Percentiles rank a stretch among this genome's conserved stretches.
phyloP scores from a whole-genome alignment of 2,888 invertebrate species.

The Blastobasis lacticolella region DNA sequence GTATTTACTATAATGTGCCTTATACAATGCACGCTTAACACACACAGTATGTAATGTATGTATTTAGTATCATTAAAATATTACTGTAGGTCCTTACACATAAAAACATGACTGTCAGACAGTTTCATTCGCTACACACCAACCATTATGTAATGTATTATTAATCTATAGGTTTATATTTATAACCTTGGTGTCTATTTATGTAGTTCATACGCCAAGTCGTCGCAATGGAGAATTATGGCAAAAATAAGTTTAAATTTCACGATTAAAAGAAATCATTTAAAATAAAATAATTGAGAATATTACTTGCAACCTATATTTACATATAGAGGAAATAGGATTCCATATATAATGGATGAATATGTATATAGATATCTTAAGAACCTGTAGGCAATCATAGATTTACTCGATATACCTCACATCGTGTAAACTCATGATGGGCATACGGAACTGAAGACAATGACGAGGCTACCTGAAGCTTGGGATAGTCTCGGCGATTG shows the following conservation, averaged over 20 bases:
- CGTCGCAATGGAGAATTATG: too few relatives aligned
- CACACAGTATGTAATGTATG: constrained; percentile 27
- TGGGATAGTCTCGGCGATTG: constrained; percentile 40
- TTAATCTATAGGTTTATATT: constrained; percentile 37
- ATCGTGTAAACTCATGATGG: too few relatives aligned
- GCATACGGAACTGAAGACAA: too few relatives aligned
- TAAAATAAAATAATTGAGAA: too few relatives aligned
- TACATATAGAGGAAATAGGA: too few relatives aligned
- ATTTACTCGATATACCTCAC: too few relatives aligned
- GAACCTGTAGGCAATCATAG: too few relatives aligned
- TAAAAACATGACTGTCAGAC: constrained; percentile 68
- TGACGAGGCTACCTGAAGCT: not conserved
- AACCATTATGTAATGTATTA: constrained; percentile 54
- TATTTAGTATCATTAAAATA: not conserved
- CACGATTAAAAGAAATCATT: too few relatives aligned
- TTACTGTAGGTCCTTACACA: constrained; percentile 42
- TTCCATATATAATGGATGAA: too few relatives aligned
- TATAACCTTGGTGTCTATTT: constrained; percentile 55
- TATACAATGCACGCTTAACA: constrained; percentile 69
- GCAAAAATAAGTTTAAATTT: too few relatives aligned
- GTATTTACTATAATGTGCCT: constrained; percentile 63
- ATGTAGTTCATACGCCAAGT: constrained; percentile 59
- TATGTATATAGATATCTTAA: too few relatives aligned
- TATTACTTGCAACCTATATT: too few relatives aligned
- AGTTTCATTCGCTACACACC: constrained; percentile 67